Evolutionary conservation across 2,113 vertebrate genomes (phyloP), one percentile per base, ranked within the genome.

Genomic region (Myotis brandtii): DNA sequence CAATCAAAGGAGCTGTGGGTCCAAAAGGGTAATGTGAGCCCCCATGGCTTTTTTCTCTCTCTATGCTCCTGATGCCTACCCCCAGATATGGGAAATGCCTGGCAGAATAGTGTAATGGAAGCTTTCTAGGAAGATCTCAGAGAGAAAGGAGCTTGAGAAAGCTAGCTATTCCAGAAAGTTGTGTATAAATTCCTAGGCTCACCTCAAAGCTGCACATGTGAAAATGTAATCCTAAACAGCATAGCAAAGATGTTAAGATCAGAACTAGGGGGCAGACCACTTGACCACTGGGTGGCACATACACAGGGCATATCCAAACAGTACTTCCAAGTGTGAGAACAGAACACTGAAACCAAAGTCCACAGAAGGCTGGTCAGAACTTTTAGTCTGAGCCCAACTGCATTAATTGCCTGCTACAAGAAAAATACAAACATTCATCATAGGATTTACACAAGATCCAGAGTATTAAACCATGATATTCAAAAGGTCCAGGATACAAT

Each of bases 401-500:
- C 8, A 59, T 56, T 46, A 52, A 59, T 8, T 70, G 13, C 52
- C 37, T 56, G 11, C 40, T 62, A 37, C 67, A 67, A 92, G 70
- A 93, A 91, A 82, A 67, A 73, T 11, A 92, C 14, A 11, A 50
- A 56, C 27, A 50, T 73, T 86, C 40, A 54, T 79, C 69, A 73
- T 5, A 95, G 64, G n/a, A 84, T 46, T 86, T 93, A 70, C n/a
- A 56, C 27, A 82, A 90, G 62, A 69, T 50, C 20, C 25, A 14
- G 64, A 52, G 9, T 69, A 70, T 90, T 82, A 77, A 46, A 93
- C 69, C 30, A 64, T 37, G 70, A 76, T 64, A 86, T 37, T 95
- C 43, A 76, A 90, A 96, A 84, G 77, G 3, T 66, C 46, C 48
- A 67, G 17, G 48, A 94, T 48, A 96, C 2, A 66, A 89, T 30